phyloP scores from a whole-genome alignment of 2,888 invertebrate genomes.

The Melolontha melolontha region DNA sequence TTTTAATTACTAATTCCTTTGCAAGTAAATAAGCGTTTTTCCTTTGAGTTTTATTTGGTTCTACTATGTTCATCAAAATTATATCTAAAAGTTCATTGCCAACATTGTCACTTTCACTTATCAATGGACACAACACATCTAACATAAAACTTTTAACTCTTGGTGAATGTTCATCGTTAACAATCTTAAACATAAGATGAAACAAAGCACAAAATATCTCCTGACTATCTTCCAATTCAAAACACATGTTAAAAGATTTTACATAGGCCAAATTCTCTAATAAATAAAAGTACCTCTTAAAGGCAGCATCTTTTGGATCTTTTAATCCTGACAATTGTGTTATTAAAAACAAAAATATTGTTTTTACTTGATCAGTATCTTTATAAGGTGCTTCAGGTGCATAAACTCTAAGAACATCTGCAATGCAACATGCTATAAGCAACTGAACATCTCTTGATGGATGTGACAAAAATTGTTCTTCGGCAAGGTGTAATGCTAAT shows the following conservation, averaged over 20 bases:
- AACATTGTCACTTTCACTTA: slow-evolving; percentile 95
- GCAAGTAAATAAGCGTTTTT: slow-evolving; percentile 92
- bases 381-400: slow-evolving; percentile 98
- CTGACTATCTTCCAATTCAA: slow-evolving; percentile 96
- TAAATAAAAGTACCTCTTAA: slow-evolving; percentile 97
- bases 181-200: slow-evolving; percentile 93
- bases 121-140: slow-evolving; percentile 93
- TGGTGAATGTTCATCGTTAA: slow-evolving; percentile 95
- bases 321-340: slow-evolving; percentile 92
- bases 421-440: slow-evolving; percentile 96
- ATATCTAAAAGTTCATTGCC: slow-evolving; percentile 95
- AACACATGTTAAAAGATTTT: slow-evolving; percentile 98
- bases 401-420: slow-evolving; percentile 95
- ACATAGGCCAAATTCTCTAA: slow-evolving; percentile 97
- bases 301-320: slow-evolving; percentile 97
- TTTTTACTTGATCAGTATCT: slow-evolving; percentile 92
- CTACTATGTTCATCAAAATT: slow-evolving; percentile 93
- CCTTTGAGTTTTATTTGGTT: slow-evolving; percentile 90
- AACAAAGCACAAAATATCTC: slow-evolving; percentile 96
- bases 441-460: slow-evolving; percentile 92
- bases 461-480: slow-evolving; percentile 93
- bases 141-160: slow-evolving; percentile 98
- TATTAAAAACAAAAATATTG: slow-evolving; percentile 94
- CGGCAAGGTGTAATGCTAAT: slow-evolving; percentile 90
- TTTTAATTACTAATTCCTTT: slow-evolving; percentile 91